phyloP scores from a whole-genome alignment of 1,140 invertebrate species.

The Bicyclus anynana region DNA sequence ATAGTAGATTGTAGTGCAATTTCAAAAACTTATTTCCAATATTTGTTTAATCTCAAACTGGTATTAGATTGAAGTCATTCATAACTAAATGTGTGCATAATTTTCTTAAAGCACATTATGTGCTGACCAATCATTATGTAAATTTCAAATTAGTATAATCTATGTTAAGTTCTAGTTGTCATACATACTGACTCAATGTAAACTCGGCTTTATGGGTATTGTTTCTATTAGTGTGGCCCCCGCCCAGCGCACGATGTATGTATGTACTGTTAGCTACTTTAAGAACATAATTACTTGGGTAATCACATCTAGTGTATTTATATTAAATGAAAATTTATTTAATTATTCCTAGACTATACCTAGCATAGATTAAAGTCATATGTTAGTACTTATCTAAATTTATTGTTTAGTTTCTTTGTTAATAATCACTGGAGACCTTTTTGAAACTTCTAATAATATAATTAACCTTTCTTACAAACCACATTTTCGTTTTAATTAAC shows the following conservation, averaged over 20 bases:
- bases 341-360: constrained; percentile 65
- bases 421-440: constrained; percentile 72
- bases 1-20: no score
- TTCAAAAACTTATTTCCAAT: no score
- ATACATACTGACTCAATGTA: neutral
- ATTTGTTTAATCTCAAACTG: no score
- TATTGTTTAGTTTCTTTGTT: constrained; percentile 73
- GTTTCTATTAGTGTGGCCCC: neutral
- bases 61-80: no score
- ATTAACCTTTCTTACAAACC: constrained; percentile 74
- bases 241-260: constrained; percentile 34
- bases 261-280: constrained; percentile 60
- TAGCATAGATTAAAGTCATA: constrained; percentile 70
- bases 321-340: constrained; percentile 70
- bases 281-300: constrained; percentile 47
- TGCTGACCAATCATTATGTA: no score
- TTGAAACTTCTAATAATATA: constrained; percentile 70
- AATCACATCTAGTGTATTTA: constrained; percentile 74
- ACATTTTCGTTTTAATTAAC: constrained; percentile 22
- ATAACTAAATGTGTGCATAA: no score
- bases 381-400: constrained; percentile 76
- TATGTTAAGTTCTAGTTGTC: no score
- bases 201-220: neutral
- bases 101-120: no score
- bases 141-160: no score